Evolutionary conservation across 2,888 invertebrate species (phyloP).

Genomic region (Papilio elwesi): DNA sequence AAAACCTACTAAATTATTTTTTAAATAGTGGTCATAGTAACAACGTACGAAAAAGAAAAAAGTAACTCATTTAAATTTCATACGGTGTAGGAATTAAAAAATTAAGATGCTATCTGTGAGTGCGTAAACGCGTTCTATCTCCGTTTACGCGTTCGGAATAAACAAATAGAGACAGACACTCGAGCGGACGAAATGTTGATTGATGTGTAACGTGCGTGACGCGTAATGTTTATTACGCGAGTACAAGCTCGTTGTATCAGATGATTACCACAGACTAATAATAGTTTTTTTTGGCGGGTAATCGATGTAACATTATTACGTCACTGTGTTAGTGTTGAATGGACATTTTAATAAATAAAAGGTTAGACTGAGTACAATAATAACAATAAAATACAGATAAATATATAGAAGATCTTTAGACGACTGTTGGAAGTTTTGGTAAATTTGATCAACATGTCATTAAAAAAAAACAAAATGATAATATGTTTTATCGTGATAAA

Average conservation of each 20-base stretch:
- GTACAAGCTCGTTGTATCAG: slow-evolving; percentile 28
- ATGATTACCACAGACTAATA: slow-evolving; percentile 39
- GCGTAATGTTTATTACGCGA: slow-evolving; percentile 31
- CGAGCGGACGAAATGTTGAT: slow-evolving; percentile 27
- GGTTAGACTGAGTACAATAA: too few species aligned
- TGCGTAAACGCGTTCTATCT: neutral
- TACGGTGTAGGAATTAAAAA: neutral
- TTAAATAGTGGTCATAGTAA: too few species aligned
- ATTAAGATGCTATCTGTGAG: neutral
- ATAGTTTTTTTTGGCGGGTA: slow-evolving; percentile 30
- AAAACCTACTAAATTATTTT: too few species aligned
- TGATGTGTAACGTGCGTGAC: slow-evolving; percentile 37
- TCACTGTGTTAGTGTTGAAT: neutral
- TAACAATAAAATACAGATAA: too few species aligned
- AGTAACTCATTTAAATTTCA: neutral
- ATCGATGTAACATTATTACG: slow-evolving; percentile 22
- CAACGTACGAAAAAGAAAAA: too few species aligned
- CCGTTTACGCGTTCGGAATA: slow-evolving; percentile 18
- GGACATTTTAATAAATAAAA: neutral
- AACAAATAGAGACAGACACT: slow-evolving; percentile 23
- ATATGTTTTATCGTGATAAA: too few species aligned
- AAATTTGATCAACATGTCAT: too few species aligned
- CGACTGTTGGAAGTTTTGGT: too few species aligned
- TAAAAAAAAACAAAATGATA: too few species aligned
- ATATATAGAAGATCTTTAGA: too few species aligned